These are phyloP conservation scores for Nephrotoma guestfalica DNA, from an alignment of 2,888 invertebrate genomes.

Conservation along the genomic window DNA sequence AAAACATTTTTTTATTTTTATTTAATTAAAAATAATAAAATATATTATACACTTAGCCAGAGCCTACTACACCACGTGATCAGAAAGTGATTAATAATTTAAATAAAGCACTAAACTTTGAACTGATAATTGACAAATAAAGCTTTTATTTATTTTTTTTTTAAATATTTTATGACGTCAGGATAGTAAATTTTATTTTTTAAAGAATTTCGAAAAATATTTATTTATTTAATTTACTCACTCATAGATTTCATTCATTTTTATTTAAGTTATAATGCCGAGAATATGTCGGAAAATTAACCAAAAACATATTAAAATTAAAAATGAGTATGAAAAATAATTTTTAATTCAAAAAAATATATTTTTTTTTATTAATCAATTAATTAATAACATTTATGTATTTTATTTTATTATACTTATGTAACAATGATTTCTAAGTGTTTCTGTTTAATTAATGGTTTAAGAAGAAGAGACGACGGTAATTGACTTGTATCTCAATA, in stretches of 20 bases:
- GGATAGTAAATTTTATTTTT: not conserved
- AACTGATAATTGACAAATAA: slow-evolving; percentile 4
- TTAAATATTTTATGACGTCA: not conserved
- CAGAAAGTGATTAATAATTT: not conserved
- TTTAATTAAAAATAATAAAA: not conserved
- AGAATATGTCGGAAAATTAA: not conserved
- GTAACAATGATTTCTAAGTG: not conserved
- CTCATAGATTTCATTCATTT: not conserved
- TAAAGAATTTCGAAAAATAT: not conserved
- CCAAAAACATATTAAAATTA: not conserved
- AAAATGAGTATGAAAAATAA: not conserved
- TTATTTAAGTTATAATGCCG: not conserved
- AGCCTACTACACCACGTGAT: not conserved
- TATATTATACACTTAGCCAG: not conserved
- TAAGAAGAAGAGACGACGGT: not conserved
- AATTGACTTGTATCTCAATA: not conserved
- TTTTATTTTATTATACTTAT: not conserved
- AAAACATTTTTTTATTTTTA: not conserved
- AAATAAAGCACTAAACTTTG: slow-evolving; percentile 3
- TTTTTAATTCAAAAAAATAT: not conserved
- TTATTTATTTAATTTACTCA: not conserved
- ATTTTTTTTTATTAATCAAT: not conserved
- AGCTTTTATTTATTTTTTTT: not conserved
- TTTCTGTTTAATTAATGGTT: not conserved
- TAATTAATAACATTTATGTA: not conserved